Evolutionary conservation across 2,888 invertebrate species (phyloP).

Genomic region (Pollenia angustigena): DNA sequence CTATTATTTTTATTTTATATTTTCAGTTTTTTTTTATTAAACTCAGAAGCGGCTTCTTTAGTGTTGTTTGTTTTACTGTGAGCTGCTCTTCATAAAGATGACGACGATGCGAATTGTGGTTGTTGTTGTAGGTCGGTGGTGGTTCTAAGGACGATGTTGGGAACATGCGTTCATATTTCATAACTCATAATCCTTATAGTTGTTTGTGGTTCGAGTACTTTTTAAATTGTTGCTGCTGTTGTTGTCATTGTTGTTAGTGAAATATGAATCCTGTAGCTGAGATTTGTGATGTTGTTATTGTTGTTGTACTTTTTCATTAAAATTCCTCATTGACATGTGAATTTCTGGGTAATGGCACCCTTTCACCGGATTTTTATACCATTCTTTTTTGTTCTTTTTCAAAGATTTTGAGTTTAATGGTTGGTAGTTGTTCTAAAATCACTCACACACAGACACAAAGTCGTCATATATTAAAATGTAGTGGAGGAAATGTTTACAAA

Average conservation of each 20-base stretch:
- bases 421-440: conserved; percentile 65
- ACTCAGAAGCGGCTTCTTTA: conserved; percentile 64
- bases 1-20: neutral
- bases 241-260: conserved; percentile 62
- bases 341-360: conserved; percentile 68
- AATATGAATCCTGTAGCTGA: conserved; percentile 69
- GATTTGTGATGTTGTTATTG: conserved; percentile 39
- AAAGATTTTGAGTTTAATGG: conserved; percentile 45
- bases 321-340: conserved; percentile 70
- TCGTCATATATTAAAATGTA: conserved; percentile 12
- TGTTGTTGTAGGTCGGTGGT: conserved; percentile 35
- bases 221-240: conserved; percentile 46
- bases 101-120: conserved; percentile 34
- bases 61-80: conserved; percentile 26
- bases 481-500: conserved; percentile 19
- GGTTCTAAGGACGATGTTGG: conserved; percentile 46
- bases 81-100: conserved; percentile 30
- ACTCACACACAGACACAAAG: conserved; percentile 21
- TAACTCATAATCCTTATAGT: conserved; percentile 67
- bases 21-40: conserved; percentile 45
- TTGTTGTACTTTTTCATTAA: conserved; percentile 57
- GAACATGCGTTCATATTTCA: conserved; percentile 69
- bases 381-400: conserved; percentile 6
- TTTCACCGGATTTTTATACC: conserved; percentile 48
- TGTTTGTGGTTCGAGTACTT: conserved; percentile 41